phyloP scores from a whole-genome alignment of 2,888 invertebrate genomes.

The Mythimna lalbum region DNA sequence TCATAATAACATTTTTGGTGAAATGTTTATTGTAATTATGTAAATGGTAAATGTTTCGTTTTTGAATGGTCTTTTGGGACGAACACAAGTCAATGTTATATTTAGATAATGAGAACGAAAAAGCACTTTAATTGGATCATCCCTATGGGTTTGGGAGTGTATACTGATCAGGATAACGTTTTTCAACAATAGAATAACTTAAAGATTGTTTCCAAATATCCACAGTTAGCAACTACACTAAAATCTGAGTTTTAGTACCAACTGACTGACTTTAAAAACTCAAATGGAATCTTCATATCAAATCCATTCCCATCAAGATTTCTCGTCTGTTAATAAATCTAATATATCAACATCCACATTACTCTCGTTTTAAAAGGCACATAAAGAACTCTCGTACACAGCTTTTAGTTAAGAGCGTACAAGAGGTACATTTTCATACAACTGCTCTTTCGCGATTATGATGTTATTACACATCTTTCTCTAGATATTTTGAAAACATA shows the following conservation, averaged over 20 bases:
- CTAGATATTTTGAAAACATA: too few species aligned
- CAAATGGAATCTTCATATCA: not conserved
- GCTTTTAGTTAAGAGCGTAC: not conserved
- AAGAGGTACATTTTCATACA: too few species aligned
- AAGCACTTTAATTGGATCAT: not conserved
- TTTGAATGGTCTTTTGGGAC: not conserved
- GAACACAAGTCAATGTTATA: not conserved
- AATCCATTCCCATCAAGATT: not conserved
- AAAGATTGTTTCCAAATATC: not conserved
- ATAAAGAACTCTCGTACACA: constrained; percentile 12
- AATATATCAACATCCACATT: not conserved
- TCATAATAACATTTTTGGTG: constrained; percentile 3
- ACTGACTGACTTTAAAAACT: not conserved
- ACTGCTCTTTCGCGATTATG: too few species aligned
- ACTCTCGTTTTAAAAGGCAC: not conserved
- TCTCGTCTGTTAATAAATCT: not conserved
- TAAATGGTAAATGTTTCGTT: constrained; percentile 5
- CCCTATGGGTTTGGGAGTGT: not conserved
- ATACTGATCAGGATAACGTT: too few species aligned
- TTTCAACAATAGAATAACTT: not conserved
- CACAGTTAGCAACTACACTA: too few species aligned
- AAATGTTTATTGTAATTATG: constrained; percentile 1
- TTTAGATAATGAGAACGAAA: not conserved
- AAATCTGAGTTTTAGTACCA: not conserved
- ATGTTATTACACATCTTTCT: too few species aligned